Evolutionary conservation across 2,888 invertebrate genomes (phyloP), one percentile per base, ranked within the genome.

Genomic region (Melanostoma scalare): DNA sequence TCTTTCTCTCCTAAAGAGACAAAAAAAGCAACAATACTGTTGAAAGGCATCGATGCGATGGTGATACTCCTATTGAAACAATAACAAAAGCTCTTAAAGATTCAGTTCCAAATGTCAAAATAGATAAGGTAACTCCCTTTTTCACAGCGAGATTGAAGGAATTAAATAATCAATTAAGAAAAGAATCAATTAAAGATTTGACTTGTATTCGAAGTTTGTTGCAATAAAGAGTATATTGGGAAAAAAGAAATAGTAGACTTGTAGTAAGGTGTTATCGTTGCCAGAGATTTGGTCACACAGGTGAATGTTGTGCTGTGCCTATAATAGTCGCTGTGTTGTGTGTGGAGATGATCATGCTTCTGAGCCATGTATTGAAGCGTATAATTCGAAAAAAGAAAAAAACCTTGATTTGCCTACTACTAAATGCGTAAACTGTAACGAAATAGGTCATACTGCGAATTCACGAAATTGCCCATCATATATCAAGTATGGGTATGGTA

Each of bases 21-120:
- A 10, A 53, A 53, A 6, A 53, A 9, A 35, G 53, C 53, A 0
- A 10, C 31, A 8, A 53, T 53, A 2, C 8, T 53, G 20, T 8
- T 53, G n/a, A 53, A 53, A 36, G 53, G 53, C 36, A n/a, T 53
- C 10, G 53, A 53, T n/a, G 53, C 10, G 53, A 53, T n/a, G 53
- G 36, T 52, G 52, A 52, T 35, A 52, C 52, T 33, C 52, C 33
- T 5, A 33, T 52, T n/a, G 52, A 52, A 10, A n/a, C 5, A 33
- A 52, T 52, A 4, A 4, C n/a, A 2, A 52, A 52, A 35, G 33
- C 52, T n/a, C 35, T 52, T n/a, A 35, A 35, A 52, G 52, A 8
- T 2, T 9, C 52, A 4, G 52, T 35, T 4, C 52, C 52, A 5
- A 35, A 52, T 35, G n/a, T 52, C 35, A 52, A 52, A 50, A 50